These are phyloP conservation scores for silkworm (Bombyx mori) DNA, from an alignment of 1,140 invertebrate species.

Conservation along the genomic window DNA sequence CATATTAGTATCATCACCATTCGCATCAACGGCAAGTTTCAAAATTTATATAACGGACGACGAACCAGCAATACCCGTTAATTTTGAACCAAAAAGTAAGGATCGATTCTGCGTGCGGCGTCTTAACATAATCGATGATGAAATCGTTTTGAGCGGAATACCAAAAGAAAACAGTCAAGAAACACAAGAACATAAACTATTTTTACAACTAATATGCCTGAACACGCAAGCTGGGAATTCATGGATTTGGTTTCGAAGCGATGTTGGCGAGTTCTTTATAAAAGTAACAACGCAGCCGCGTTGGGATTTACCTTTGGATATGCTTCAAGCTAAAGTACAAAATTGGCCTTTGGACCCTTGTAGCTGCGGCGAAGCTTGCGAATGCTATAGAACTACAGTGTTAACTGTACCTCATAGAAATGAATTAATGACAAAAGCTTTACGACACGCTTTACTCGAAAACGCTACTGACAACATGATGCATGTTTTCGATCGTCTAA, in stretches of 20 bases:
- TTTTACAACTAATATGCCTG: constrained; percentile 48
- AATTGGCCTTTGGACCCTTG: constrained; percentile 52
- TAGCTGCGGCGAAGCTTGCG: constrained; percentile 50
- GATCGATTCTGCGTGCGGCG: constrained; percentile 39
- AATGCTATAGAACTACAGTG: constrained; percentile 48
- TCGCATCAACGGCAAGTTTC: constrained; percentile 25
- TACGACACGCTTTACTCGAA: constrained; percentile 47
- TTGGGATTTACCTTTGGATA: constrained; percentile 52
- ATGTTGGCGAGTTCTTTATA: constrained; percentile 53
- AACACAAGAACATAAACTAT: constrained; percentile 42
- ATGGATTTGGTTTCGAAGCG: constrained; percentile 57
- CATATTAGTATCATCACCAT: constrained; percentile 46
- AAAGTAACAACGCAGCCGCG: constrained; percentile 48
- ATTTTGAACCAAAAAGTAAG: constrained; percentile 26
- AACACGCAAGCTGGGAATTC: constrained; percentile 43
- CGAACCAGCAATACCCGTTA: constrained; percentile 45
- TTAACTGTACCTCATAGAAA: constrained; percentile 52
- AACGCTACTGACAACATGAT: constrained; percentile 47
- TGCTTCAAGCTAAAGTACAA: constrained; percentile 35
- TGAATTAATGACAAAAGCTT: constrained; percentile 48
- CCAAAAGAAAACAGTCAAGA: constrained; percentile 44
- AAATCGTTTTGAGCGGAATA: constrained; percentile 38
- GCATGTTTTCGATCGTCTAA: constrained; percentile 44
- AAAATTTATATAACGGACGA: constrained; percentile 39
- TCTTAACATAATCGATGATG: constrained; percentile 48